phyloP scores from a whole-genome alignment of 2,888 invertebrate genomes.

The Andricus quercusramuli region DNA sequence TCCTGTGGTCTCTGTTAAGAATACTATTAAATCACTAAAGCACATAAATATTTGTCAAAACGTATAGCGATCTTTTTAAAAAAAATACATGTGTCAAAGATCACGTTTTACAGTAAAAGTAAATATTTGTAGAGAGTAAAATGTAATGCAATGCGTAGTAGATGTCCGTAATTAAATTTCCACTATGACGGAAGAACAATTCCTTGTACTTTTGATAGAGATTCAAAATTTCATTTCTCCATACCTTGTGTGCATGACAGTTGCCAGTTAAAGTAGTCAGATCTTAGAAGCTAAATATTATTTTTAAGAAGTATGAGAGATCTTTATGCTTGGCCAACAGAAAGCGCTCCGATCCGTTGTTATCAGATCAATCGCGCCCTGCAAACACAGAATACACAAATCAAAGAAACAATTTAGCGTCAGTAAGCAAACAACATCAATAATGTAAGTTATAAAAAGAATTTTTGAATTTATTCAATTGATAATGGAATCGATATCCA shows the following conservation, averaged over 20 bases:
- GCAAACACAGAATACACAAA: conserved; percentile 60
- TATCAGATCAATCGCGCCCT: conserved; percentile 60
- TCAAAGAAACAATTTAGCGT: conserved; percentile 45
- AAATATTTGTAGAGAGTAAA: not conserved
- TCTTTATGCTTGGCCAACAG: conserved; percentile 42
- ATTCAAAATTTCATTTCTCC: conserved; percentile 55
- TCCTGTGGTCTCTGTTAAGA: not conserved
- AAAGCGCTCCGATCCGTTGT: conserved; percentile 53
- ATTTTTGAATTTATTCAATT: not conserved
- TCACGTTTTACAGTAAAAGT: not conserved
- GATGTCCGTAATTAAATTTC: not conserved
- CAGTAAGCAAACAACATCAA: not conserved
- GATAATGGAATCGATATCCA: not conserved
- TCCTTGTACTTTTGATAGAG: conserved; percentile 5
- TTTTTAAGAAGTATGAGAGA: conserved; percentile 42
- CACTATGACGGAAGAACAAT: not conserved
- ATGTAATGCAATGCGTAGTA: not conserved
- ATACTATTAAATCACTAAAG: not conserved
- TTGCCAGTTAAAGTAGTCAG: conserved; percentile 36
- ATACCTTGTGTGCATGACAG: conserved; percentile 60
- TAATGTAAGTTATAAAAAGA: not conserved
- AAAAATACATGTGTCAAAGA: not conserved
- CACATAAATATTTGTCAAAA: not conserved
- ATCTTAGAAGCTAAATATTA: conserved; percentile 41
- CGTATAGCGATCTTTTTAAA: not conserved